These are phyloP conservation scores for Thymelicus sylvestris DNA, from an alignment of 2,888 invertebrate species.

Conservation along the genomic window DNA sequence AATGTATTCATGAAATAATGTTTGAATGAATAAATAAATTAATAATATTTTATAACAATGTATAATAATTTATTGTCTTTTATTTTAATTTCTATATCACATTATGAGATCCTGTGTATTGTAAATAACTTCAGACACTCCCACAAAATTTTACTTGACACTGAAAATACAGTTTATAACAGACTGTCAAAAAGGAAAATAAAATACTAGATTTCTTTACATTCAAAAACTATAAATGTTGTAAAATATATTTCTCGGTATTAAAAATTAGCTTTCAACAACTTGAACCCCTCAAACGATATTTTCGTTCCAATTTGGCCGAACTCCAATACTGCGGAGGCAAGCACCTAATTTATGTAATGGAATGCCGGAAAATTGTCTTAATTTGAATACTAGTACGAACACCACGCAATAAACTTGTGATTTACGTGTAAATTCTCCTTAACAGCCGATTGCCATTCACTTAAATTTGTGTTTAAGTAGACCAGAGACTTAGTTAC, in stretches of 20 bases:
- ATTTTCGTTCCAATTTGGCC: conserved; percentile 47
- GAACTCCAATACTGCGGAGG: conserved; percentile 50
- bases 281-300: conserved; percentile 11
- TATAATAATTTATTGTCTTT: too few species aligned
- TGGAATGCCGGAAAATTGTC: conserved; percentile 56
- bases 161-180: too few species aligned
- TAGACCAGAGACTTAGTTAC: background rate
- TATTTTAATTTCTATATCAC: too few species aligned
- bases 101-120: too few species aligned
- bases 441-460: conserved; percentile 36
- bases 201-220: background rate
- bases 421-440: conserved; percentile 50
- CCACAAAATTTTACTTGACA: too few species aligned
- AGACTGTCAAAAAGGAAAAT: background rate
- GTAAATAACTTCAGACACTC: too few species aligned
- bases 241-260: conserved; percentile 5
- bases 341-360: conserved; percentile 61
- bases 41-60: too few species aligned
- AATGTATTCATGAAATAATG: too few species aligned
- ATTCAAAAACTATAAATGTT: background rate
- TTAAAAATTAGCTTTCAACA: conserved; percentile 24
- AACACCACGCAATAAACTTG: conserved; percentile 47
- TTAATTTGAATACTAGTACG: conserved; percentile 48
- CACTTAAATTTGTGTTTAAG: conserved; percentile 25
- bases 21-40: too few species aligned